Evolutionary conservation across 1,140 invertebrate genomes (phyloP).

Genomic region (Spodoptera frugiperda): DNA sequence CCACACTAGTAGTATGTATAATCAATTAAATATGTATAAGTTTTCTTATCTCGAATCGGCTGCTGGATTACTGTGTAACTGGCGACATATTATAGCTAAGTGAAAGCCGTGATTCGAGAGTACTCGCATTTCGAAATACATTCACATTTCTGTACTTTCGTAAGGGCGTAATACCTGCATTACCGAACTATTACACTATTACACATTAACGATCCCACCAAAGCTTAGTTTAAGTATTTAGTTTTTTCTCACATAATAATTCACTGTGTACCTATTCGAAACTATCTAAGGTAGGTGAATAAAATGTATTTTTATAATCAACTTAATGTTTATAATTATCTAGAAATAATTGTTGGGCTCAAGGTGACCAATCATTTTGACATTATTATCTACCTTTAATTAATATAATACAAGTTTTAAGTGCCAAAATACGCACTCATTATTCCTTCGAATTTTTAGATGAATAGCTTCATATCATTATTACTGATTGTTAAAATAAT

Average conservation of each 20-base stretch:
- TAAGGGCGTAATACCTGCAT: slow-evolving; percentile 51
- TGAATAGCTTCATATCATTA: no score
- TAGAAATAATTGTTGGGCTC: slow-evolving; percentile 14
- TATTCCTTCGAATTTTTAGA: no score
- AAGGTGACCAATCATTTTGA: neutral
- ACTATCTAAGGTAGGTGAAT: slow-evolving; percentile 53
- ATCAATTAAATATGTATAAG: slow-evolving; percentile 32
- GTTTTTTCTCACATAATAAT: slow-evolving; percentile 61
- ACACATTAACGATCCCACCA: slow-evolving; percentile 83
- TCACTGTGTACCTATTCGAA: slow-evolving; percentile 48
- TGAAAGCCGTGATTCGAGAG: slow-evolving; percentile 23
- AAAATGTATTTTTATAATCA: slow-evolving; percentile 66
- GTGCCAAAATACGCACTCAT: no score
- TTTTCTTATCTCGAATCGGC: slow-evolving; percentile 32
- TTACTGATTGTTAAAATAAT: no score
- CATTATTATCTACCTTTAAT: no score
- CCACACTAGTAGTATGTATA: slow-evolving; percentile 30
- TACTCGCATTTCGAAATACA: slow-evolving; percentile 41
- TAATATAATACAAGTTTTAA: no score
- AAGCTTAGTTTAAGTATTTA: slow-evolving; percentile 84
- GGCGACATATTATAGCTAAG: slow-evolving; percentile 19
- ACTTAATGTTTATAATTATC: slow-evolving; percentile 40
- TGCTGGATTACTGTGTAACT: slow-evolving; percentile 8
- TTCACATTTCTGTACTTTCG: slow-evolving; percentile 41
- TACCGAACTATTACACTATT: slow-evolving; percentile 73